These are phyloP conservation scores for Brachionus rubens DNA, from an alignment of 1,140 invertebrate genomes.

Conservation along the genomic window DNA sequence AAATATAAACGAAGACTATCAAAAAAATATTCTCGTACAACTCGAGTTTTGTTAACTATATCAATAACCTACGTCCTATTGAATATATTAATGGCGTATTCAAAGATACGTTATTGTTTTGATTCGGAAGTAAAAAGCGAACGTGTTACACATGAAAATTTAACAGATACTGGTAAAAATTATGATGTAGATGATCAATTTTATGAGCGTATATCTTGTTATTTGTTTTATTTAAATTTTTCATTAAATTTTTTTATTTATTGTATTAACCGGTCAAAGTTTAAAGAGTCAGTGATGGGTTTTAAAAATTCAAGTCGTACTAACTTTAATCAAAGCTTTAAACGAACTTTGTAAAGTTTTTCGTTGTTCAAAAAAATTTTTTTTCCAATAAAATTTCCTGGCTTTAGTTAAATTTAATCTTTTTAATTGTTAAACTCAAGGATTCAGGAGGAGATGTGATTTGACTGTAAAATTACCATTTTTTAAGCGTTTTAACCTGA, in stretches of 20 bases:
- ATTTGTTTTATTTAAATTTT: slow-evolving; percentile 38
- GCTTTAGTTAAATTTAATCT: too few species aligned
- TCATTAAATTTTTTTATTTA: slow-evolving; percentile 35
- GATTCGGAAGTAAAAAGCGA: neutral
- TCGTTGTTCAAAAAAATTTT: too few species aligned
- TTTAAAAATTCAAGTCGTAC: neutral
- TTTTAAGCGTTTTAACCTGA: too few species aligned
- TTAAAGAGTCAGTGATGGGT: neutral
- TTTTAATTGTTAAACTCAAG: too few species aligned
- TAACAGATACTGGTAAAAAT: neutral
- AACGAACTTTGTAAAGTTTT: too few species aligned
- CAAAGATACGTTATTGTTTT: slow-evolving; percentile 5
- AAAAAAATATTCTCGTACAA: slow-evolving; percentile 37
- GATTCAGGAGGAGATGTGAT: too few species aligned
- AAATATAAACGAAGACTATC: slow-evolving; percentile 8
- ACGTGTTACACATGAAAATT: neutral
- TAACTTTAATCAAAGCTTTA: too few species aligned
- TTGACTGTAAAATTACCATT: too few species aligned
- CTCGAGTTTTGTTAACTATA: slow-evolving; percentile 13
- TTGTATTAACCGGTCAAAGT: slow-evolving; percentile 14
- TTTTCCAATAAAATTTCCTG: too few species aligned
- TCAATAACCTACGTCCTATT: neutral
- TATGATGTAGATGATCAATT: slow-evolving; percentile 8
- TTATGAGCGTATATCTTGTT: slow-evolving; percentile 8
- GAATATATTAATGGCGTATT: slow-evolving; percentile 8